Conservation (phyloP, 2,888 invertebrate genomes). For the Steinernema hermaphroditum region DNA sequence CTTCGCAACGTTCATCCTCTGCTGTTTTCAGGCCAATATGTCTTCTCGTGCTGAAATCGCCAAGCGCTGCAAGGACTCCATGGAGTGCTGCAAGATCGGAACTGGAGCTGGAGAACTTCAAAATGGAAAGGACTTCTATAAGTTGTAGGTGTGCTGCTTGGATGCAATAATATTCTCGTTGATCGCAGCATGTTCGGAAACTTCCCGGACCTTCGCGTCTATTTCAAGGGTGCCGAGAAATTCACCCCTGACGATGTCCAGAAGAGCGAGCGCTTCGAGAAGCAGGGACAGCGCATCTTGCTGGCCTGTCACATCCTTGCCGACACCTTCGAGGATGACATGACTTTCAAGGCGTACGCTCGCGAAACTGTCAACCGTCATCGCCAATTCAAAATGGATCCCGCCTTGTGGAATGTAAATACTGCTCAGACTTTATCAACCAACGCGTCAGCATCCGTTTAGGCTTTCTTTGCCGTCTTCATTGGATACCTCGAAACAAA, state of each 20-base stretch:
- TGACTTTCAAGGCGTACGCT: constrained; percentile 56
- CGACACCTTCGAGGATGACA: constrained; percentile 51
- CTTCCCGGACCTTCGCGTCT: constrained; percentile 50
- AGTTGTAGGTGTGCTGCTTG: constrained; percentile 45
- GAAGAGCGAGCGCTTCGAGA: constrained; percentile 57
- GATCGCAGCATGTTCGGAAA: constrained; percentile 47
- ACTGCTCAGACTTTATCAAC: too few species aligned
- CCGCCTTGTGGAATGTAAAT: constrained; percentile 58
- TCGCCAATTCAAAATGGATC: constrained; percentile 63
- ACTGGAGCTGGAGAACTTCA: constrained; percentile 46
- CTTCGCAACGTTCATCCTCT: neutral
- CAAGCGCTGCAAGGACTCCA: constrained; percentile 45
- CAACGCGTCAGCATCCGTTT: too few species aligned
- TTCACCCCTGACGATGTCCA: constrained; percentile 51
- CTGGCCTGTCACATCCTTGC: constrained; percentile 57
- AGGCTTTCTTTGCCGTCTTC: constrained; percentile 64
- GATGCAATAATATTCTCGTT: neutral
- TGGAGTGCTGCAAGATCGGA: constrained; percentile 47
- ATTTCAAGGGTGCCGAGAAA: constrained; percentile 56
- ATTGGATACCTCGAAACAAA: constrained; percentile 54
- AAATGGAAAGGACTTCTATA: constrained; percentile 60
- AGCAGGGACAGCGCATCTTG: constrained; percentile 63
- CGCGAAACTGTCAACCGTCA: constrained; percentile 62
- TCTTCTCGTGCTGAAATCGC: constrained; percentile 41
- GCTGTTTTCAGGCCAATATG: neutral